These are phyloP conservation scores for Nasalis larvatus DNA, from an alignment of 2,113 vertebrate genomes.

Conservation along the genomic window DNA sequence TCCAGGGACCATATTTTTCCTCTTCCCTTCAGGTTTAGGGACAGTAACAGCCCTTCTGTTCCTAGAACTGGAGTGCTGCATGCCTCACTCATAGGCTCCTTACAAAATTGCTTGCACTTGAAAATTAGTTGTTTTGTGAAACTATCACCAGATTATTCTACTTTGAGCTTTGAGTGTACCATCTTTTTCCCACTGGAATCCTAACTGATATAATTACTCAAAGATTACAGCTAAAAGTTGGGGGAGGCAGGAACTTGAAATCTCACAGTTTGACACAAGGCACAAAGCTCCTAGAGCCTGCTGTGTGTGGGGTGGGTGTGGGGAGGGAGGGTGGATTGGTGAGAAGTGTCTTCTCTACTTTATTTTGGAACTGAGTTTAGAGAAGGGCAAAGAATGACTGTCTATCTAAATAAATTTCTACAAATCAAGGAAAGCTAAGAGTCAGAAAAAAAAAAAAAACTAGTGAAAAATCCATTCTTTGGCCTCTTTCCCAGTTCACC, in stretches of 20 bases:
- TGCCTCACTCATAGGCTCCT: neutral
- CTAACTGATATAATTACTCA: neutral
- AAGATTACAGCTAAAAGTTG: neutral
- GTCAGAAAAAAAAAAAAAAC: neutral
- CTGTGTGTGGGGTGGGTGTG: fast-evolving
- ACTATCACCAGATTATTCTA: neutral
- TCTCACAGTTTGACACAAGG: neutral
- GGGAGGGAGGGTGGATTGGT: fast-evolving
- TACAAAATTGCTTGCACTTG: neutral
- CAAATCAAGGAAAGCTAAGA: neutral
- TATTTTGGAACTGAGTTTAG: neutral
- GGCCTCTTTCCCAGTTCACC: neutral
- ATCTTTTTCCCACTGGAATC: neutral
- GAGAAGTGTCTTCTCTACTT: neutral
- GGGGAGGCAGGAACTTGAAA: neutral
- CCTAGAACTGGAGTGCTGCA: neutral
- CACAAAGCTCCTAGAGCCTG: neutral
- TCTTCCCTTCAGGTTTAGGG: neutral
- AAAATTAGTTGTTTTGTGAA: neutral
- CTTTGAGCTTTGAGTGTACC: neutral
- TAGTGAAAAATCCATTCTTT: neutral
- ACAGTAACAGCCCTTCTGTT: neutral
- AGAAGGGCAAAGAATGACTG: neutral
- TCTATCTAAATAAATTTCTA: neutral
- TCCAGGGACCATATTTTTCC: neutral